Conservation (phyloP, 1,140 invertebrate species). For the Eumaeus atala region DNA sequence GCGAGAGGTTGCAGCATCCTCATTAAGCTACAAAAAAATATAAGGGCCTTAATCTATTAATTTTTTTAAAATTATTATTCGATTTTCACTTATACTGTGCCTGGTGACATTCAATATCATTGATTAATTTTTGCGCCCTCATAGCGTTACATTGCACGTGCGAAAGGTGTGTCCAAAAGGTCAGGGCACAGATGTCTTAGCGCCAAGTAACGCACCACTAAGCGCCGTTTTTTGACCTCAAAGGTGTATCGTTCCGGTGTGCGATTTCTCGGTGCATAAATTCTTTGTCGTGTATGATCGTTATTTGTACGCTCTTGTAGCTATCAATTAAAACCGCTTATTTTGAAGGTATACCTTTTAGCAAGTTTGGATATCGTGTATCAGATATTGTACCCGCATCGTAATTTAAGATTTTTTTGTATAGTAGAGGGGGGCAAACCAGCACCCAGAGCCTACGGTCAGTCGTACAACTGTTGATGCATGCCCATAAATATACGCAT, state of each 20-base stretch:
- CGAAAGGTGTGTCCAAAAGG: slow-evolving; percentile 37
- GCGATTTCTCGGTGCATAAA: background rate
- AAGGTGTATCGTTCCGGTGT: background rate
- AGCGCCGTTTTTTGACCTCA: background rate
- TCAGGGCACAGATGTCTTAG: slow-evolving; percentile 48
- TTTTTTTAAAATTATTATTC: background rate
- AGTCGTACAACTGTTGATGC: too few species aligned
- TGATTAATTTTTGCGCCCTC: slow-evolving; percentile 45
- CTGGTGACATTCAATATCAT: slow-evolving; percentile 15
- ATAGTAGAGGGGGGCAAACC: too few species aligned
- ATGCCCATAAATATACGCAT: too few species aligned
- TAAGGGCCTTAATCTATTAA: too few species aligned
- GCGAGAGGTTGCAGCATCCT: too few species aligned
- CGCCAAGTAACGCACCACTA: slow-evolving; percentile 26
- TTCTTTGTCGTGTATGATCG: background rate
- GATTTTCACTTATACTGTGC: background rate
- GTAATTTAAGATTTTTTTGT: too few species aligned
- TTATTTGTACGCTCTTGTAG: background rate
- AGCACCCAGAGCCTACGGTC: too few species aligned
- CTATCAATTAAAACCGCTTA: background rate
- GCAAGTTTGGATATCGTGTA: too few species aligned
- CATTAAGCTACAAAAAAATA: too few species aligned
- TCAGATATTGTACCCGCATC: too few species aligned
- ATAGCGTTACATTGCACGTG: slow-evolving; percentile 19
- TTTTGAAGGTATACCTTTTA: too few species aligned